Evolutionary conservation across 2,888 invertebrate genomes (phyloP), one percentile per base, ranked within the genome.

Genomic region (Hypercompe scribonia): DNA sequence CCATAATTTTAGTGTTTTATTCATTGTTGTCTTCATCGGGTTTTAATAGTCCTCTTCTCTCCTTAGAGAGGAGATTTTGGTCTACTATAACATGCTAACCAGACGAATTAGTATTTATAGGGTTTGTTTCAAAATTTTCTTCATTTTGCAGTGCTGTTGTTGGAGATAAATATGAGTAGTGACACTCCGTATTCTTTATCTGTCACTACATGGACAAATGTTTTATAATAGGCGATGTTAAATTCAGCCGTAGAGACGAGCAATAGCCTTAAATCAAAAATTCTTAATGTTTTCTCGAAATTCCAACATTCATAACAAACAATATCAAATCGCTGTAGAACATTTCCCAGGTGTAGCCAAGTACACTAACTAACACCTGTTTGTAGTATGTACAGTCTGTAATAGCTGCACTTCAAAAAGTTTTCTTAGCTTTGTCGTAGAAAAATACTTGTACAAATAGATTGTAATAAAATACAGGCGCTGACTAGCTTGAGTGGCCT

Each of bases 311-410:
- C 79, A 68, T 46, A 72, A 69, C 31, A 78, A 76, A 70, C 82
- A 79, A 73, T 61, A 77, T 76, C 73, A 81, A 84, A 81, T 80
- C 84, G 85, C 87, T 83, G 87, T 78, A 74, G 81, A 79, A 79
- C 80, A 86, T 87, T 89, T 88, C 84, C 86, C 90, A 90, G 88
- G 86, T 90, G 89, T 78, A 79, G 81, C 79, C 76, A 80, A 87
- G 81, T 82, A 79, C 69, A 84, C 83, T 87, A 86, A 87, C 87
- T 84, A 83, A 84, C 84, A 81, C 78, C 77, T 86, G 84, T 82
- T 84, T 83, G 84, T 75, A 77, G 83, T 84, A 84, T 83, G 85
- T 75, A 78, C 75, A 71, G 71, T 63, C 70, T 65, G 72, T 13
- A 46, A 64, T 50, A 65, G n/a, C 63, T 8, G 50, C 46, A 64